phyloP scores from a whole-genome alignment of 2,888 invertebrate species.

The Lathronympha strigana region DNA sequence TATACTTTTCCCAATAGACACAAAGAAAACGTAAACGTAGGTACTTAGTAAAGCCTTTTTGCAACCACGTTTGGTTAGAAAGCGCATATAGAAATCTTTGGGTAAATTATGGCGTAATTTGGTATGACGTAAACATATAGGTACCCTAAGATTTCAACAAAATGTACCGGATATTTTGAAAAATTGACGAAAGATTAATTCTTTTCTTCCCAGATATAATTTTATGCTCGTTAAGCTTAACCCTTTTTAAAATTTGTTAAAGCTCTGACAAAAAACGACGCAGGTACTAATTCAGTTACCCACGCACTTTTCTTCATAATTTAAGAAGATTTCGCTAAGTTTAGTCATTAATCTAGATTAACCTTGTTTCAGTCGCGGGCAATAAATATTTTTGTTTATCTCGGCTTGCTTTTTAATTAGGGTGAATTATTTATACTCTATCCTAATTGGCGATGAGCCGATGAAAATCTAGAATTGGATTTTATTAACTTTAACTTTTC shows the following conservation, averaged over 20 bases:
- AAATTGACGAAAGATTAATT: too few species aligned
- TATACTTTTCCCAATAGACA: not conserved
- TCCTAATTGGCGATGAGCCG: too few species aligned
- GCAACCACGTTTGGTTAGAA: too few species aligned
- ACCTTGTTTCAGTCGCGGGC: conserved; percentile 27
- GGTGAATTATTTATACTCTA: not conserved
- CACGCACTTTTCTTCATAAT: conserved; percentile 33
- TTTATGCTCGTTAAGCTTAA: not conserved
- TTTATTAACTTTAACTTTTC: too few species aligned
- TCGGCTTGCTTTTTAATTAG: conserved; percentile 8
- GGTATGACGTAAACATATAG: too few species aligned
- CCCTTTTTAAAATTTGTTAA: conserved; percentile 16
- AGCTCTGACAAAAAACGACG: conserved; percentile 12
- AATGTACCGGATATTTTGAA: too few species aligned
- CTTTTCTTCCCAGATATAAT: not conserved
- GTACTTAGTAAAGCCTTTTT: too few species aligned
- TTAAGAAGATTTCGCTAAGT: conserved; percentile 37
- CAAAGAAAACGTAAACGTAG: not conserved
- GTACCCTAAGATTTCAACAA: too few species aligned
- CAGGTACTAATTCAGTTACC: conserved; percentile 30
- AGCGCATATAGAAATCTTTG: too few species aligned
- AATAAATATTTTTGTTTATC: conserved; percentile 30
- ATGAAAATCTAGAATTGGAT: too few species aligned
- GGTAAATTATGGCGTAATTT: too few species aligned
- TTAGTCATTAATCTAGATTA: conserved; percentile 38